phyloP scores from a whole-genome alignment of 1,140 invertebrate genomes.

The Nephotettix cincticeps region DNA sequence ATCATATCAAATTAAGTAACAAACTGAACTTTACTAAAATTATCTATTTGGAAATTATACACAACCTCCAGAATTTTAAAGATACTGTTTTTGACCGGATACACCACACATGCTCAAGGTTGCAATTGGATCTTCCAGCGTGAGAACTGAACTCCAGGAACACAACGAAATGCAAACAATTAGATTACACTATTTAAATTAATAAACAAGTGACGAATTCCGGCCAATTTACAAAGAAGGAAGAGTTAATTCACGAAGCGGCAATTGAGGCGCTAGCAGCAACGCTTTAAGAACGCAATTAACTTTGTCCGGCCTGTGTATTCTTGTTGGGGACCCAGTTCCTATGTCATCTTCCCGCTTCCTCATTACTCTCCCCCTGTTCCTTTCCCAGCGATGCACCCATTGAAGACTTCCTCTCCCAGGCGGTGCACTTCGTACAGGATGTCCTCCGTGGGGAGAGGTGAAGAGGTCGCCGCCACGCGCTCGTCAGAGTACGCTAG shows the following conservation, averaged over 20 bases:
- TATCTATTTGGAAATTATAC: no score
- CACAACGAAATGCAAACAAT: no score
- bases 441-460: background rate
- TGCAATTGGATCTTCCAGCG: no score
- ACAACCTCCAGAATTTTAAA: no score
- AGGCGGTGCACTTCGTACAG: background rate
- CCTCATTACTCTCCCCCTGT: slow-evolving; percentile 19
- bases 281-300: slow-evolving; percentile 26
- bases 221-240: slow-evolving; percentile 12
- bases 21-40: no score
- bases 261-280: slow-evolving; percentile 11
- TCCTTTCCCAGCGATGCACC: slow-evolving; percentile 18
- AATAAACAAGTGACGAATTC: slow-evolving; percentile 17
- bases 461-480: no score
- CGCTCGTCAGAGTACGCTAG: no score
- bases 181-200: slow-evolving; percentile 12
- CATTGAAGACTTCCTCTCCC: slow-evolving; percentile 21
- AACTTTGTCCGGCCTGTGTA: slow-evolving; percentile 17
- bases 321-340: slow-evolving; percentile 20
- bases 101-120: no score
- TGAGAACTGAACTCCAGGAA: no score
- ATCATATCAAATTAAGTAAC: no score
- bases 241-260: slow-evolving; percentile 3
- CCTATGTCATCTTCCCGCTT: slow-evolving; percentile 22
- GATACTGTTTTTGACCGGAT: no score